Conservation (phyloP, 2,113 vertebrate species). For the Rhizomys pruinosus region DNA sequence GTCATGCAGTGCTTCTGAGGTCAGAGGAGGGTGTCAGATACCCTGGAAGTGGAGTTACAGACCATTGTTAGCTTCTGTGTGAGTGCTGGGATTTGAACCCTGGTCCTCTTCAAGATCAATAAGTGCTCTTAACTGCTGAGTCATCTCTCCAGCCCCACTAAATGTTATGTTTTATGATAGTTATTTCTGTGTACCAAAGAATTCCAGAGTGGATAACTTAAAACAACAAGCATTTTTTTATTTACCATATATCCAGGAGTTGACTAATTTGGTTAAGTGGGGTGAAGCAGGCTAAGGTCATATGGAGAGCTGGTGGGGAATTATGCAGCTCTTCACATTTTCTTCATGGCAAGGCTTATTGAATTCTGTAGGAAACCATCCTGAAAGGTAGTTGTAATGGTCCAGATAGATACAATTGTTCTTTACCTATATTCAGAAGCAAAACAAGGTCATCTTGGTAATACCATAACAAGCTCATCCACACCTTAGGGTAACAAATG, state of each 20-base stretch:
- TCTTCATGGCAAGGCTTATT: too few species aligned
- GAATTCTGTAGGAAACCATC: accelerated
- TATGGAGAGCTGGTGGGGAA: too few species aligned
- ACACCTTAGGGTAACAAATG: background rate
- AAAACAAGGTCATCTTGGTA: background rate
- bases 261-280: background rate
- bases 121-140: too few species aligned
- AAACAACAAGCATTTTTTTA: background rate
- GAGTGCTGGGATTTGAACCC: too few species aligned
- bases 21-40: too few species aligned
- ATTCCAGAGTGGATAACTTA: background rate
- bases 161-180: background rate
- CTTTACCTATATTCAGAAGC: background rate
- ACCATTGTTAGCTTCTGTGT: too few species aligned
- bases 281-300: background rate
- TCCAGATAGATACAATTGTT: background rate
- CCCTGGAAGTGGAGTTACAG: too few species aligned
- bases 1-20: too few species aligned
- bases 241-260: background rate
- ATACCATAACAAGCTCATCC: background rate
- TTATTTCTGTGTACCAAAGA: background rate
- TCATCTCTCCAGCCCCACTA: too few species aligned
- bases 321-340: background rate
- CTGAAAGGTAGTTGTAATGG: background rate
- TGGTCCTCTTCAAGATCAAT: too few species aligned